Evolutionary conservation across 2,888 invertebrate genomes (phyloP).

Genomic region (Taphrorychus bicolor): DNA sequence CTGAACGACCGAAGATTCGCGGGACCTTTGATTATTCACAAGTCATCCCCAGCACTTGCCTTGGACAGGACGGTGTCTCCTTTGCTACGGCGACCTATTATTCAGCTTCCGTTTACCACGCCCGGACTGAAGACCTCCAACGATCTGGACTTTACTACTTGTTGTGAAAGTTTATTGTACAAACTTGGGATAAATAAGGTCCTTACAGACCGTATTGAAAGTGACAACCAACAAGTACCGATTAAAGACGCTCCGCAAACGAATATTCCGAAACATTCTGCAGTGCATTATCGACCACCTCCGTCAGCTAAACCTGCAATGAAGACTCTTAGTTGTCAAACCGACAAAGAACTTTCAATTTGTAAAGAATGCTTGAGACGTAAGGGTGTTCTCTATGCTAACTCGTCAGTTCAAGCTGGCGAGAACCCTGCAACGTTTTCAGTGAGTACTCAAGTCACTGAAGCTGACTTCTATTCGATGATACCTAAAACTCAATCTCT

Average conservation of each 20-base stretch:
- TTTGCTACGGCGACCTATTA: conserved; percentile 35
- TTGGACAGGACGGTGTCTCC: conserved; percentile 48
- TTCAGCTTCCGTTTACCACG: conserved; percentile 48
- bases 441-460: conserved; percentile 55
- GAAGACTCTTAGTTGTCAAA: conserved; percentile 42
- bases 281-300: background rate
- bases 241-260: conserved; percentile 17
- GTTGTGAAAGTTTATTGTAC: conserved; percentile 29
- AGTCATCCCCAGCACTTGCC: conserved; percentile 37
- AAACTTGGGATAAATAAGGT: conserved; percentile 22
- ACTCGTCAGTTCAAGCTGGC: conserved; percentile 48
- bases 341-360: conserved; percentile 44
- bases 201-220: background rate
- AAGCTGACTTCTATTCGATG: conserved; percentile 51
- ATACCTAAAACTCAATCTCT: conserved; percentile 54
- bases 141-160: conserved; percentile 25
- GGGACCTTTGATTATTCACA: conserved; percentile 48
- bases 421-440: conserved; percentile 41
- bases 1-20: conserved; percentile 47
- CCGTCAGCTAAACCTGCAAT: background rate
- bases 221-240: background rate
- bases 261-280: no score
- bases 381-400: conserved; percentile 45
- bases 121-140: conserved; percentile 22
- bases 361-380: conserved; percentile 54